Evolutionary conservation across 1,140 invertebrate genomes (phyloP), one percentile per base, ranked within the genome.

Genomic region (Platyscapa corneri): DNA sequence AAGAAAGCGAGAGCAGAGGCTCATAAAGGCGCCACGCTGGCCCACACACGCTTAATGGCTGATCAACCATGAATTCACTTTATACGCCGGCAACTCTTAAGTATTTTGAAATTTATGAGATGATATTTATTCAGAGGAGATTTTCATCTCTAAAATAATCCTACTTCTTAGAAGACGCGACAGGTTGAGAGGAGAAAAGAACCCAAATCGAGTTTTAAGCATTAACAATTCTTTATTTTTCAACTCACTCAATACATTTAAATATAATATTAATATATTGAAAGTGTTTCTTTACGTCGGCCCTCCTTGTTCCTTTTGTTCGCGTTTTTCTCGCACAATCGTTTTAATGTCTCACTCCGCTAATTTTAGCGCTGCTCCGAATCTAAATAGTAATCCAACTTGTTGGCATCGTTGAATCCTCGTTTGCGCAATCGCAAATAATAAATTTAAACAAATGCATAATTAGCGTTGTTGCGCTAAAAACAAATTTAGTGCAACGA

Each of bases 41-140:
- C 78, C 70, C 84, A 85, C 84, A 85, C 84, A 76, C 53, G 70
- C 84, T 76, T 81, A 85, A 75, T 76, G 30, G 67, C 84, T 81
- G 84, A 85, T 85, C 84, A 85, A 76, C 37, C 65, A 85, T 82
- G 84, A 85, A 85, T 85, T 82, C 70, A 81, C 78, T 85, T 85
- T 85, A 85, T 80, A 75, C 14, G 56, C 78, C 72, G 39, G 72
- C 78, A 39, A 85, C 39, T 85, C 56, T 75, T 81, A 75, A 81
- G 84, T 67, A 85, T 82, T 75, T 49, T 49, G 30, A 64, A 85
- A 85, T 85, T 85, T 85, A 85, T 85, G 78, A 67, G 37, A 65
- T 72, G 67, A 85, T 81, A 76, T 85, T 81, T 81, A 81, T 81
- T 49, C 56, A 67, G 53, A 64, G 64, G 39, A 81, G 78, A 81